These are phyloP conservation scores for Pluvialis apricaria DNA, from an alignment of 2,113 vertebrate species.

Conservation along the genomic window DNA sequence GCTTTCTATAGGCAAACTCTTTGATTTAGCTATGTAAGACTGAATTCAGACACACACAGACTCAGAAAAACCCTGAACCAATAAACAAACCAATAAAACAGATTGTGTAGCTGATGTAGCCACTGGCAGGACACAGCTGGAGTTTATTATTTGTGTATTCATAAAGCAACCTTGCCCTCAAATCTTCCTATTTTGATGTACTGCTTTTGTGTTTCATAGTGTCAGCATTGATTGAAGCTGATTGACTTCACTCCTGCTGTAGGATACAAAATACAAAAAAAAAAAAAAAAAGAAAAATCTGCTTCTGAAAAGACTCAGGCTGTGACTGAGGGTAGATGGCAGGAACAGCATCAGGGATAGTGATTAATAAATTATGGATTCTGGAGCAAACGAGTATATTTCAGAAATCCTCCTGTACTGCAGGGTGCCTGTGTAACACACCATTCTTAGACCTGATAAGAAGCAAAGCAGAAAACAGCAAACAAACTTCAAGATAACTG, in stretches of 20 bases:
- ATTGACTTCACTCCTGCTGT: constrained; percentile 10
- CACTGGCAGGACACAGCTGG: constrained; percentile 33
- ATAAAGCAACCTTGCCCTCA: constrained; percentile 10
- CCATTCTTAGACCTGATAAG: background rate
- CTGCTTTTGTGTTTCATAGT: background rate
- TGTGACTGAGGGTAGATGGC: background rate
- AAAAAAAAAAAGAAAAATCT: background rate
- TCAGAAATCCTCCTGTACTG: background rate
- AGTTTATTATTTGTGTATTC: constrained; percentile 31
- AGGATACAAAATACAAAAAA: background rate
- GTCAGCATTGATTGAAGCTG: constrained; percentile 32
- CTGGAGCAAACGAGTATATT: background rate
- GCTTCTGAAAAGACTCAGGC: background rate
- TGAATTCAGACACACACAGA: background rate
- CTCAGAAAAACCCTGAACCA: background rate
- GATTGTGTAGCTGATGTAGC: constrained; percentile 3
- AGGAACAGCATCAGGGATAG: background rate
- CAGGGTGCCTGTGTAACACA: background rate
- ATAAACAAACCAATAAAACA: constrained; percentile 3
- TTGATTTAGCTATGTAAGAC: background rate
- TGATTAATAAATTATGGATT: constrained; percentile 23
- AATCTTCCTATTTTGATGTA: constrained; percentile 8
- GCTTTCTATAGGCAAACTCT: background rate
- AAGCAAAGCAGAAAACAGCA: background rate
- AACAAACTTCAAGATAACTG: background rate